Conservation (phyloP, 2,888 invertebrate species). For the Lapara coniferarum region DNA sequence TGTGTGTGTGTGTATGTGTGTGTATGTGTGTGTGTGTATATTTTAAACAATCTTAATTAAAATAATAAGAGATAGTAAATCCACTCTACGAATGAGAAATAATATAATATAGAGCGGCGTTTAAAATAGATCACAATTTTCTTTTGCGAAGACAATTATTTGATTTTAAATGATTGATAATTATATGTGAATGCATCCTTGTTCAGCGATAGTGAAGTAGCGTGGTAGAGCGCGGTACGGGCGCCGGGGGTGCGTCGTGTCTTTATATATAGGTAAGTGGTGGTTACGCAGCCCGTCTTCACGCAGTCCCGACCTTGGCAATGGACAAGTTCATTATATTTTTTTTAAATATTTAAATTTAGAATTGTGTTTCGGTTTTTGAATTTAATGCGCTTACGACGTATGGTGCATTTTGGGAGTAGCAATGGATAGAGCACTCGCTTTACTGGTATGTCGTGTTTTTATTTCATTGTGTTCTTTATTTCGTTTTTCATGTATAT, state of each 20-base stretch:
- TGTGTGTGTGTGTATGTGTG: too few species aligned
- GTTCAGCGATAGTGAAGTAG: conserved; percentile 38
- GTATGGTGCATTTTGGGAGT: conserved; percentile 44
- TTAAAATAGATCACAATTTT: neutral
- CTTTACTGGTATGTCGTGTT: conserved; percentile 58
- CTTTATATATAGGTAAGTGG: conserved; percentile 78
- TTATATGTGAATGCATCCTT: conserved; percentile 34
- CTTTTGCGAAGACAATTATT: neutral
- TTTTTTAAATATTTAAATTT: conserved; percentile 37
- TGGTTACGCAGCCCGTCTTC: conserved; percentile 65
- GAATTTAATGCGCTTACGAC: conserved; percentile 45
- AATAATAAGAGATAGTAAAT: too few species aligned
- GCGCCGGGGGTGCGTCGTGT: conserved; percentile 60
- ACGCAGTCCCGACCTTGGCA: conserved; percentile 73
- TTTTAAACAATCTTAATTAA: too few species aligned
- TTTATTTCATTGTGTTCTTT: conserved; percentile 19
- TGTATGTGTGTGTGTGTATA: too few species aligned
- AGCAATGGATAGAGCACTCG: conserved; percentile 64
- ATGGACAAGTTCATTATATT: conserved; percentile 60
- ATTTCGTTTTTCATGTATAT: neutral
- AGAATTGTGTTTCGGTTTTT: conserved; percentile 38
- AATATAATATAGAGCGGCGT: neutral
- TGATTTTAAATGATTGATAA: conserved; percentile 1
- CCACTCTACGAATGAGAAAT: neutral
- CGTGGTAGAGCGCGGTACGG: conserved; percentile 43